Evolutionary conservation across 2,888 invertebrate species (phyloP), one percentile per base, ranked within the genome.

Genomic region (Magallana nippona): DNA sequence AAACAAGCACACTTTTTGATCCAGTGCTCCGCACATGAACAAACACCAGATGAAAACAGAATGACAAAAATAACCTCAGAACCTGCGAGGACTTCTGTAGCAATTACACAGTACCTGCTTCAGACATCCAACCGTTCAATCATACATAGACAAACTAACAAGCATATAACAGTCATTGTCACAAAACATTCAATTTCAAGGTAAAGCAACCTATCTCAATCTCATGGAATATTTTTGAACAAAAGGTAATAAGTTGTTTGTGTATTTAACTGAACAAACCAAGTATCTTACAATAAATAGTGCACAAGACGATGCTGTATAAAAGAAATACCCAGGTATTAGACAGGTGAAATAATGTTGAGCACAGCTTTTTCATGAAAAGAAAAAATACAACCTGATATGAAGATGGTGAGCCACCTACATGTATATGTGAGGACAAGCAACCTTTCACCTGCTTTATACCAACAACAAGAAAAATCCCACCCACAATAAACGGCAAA

Each of bases 11-110:
- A 13, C 27, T 22, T 71, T 63, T 71, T 71, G 71, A 71, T 71
- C 71, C 71, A 71, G 71, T 71, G 71, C 71, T 71, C 71, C 32
- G 71, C 71, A 71, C 71, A 71, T 71, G 71, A 71, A 71, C 71
- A 71, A 27, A 71, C 27, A 22, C 22, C 71, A 71, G 32, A 71
- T 71, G 71, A 71, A 22, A 32, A 71, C 22, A 15, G 71, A 22
- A 27, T 71, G 71, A 32, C 27, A 27, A 71, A 71, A 27, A 71
- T 22, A 71, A 71, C 71, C 71, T 71, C 71, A 27, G 71, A 71
- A 71, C 71, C 71, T 27, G 71, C 71, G 71, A 71, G 71, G 71
- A 15, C 13, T 27, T 71, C 19, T 62, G 62, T 71, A 71, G 71
- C 71, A 71, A 27, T 71, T 27, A 71, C 19, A 22, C 71, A 71